Base-by-base conservation (phyloP, 2,113 vertebrate genomes). In the Dinomys branickii region DNA sequence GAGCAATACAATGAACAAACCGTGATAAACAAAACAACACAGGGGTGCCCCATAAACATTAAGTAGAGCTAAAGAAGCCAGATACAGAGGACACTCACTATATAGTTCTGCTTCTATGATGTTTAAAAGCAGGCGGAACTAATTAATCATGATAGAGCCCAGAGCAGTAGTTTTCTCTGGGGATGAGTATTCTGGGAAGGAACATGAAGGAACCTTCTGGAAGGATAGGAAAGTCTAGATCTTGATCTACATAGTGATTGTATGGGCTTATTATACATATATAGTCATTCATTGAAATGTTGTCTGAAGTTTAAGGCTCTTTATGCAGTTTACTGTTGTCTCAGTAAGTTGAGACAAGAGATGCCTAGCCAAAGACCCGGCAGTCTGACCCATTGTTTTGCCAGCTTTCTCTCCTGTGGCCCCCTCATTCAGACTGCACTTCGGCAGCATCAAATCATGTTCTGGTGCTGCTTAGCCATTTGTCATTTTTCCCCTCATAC, bases 341-440 rank as follows among this genome's bases (percentile, higher is more conserved):
- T 80, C 75, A 87, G 11, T 59, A 92, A 69, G 6, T 58, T 84
- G 63, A 95, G 93, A 80, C 38, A 93, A 87, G 71, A 63, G 50
- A 63, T 73, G 33, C 52, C 73, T 67, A 50, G 81, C 7, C 28
- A 59, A 83, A 91, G 71, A 50, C 59, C 44, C 59, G 54, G 44
- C 41, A 33, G 41, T 52, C 80, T 82, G 13, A 38, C 83, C 12
- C 44, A 11, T 80, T 83, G 33, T 35, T 17, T 63, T 58, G 38
- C 67, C 78, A 78, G 10, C 73, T 38, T 92, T 91, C 80, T 89
- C 30, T 69, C 56, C 52, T 41, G 7, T 17, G 30, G 16, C 52
- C n/a, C 41, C 50, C 30, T 82, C 69, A 59, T 28, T 26, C 56
- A 83, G 56, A 65, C 56, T 82, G 16, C 4, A n/a, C 67, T 88